Base-by-base conservation (phyloP, 2,113 vertebrate genomes). In the Polypterus senegalus region DNA sequence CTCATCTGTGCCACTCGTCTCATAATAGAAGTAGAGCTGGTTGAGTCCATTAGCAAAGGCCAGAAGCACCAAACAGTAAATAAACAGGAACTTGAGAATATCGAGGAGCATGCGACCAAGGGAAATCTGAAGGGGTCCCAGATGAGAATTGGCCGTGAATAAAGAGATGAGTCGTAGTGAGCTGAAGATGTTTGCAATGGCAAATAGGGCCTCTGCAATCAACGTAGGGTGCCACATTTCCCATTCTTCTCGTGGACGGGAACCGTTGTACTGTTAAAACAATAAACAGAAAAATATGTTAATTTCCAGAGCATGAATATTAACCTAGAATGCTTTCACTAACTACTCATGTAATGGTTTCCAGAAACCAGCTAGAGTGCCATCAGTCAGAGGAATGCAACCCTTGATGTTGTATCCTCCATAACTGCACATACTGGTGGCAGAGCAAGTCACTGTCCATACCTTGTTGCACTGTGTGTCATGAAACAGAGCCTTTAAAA, bases 51-150 rank as follows among this genome's bases (percentile, higher is more conserved):
- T 97, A 68, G 93, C 93, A 60, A 99, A 97, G 57, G 93, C 93
- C 74, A 97, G 83, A 69, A 97, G 87, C 70, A 99, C 96, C 85
- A 99, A 86, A 58, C 96, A 99, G 80, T 99, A 99, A 86, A 99
- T 99, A 81, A 99, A 99, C 78, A 99, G 96, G 80, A 99, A 99
- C 80, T 99, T 99, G 69, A 99, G 92, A 76, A 99, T 99, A 87
- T 99, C 95, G 11, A 98, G 87, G 68, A 99, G 85, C 96, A 99
- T 99, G 64, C 96, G 85, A 58, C 96, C 96, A 67, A 99, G 83
- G 56, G 96, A 99, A 65, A 99, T 99, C 85, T 99, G 96, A 75
- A 99, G 83, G 8, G 96, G 95, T 4, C 96, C 96, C 80, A 99
- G 86, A 71, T 99, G 96, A 1, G 96, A 97, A 81, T 99, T 99